Percentiles rank a stretch among this genome's conserved stretches.
Conservation (phyloP, 1,140 invertebrate genomes). For the Pantala flavescens region DNA sequence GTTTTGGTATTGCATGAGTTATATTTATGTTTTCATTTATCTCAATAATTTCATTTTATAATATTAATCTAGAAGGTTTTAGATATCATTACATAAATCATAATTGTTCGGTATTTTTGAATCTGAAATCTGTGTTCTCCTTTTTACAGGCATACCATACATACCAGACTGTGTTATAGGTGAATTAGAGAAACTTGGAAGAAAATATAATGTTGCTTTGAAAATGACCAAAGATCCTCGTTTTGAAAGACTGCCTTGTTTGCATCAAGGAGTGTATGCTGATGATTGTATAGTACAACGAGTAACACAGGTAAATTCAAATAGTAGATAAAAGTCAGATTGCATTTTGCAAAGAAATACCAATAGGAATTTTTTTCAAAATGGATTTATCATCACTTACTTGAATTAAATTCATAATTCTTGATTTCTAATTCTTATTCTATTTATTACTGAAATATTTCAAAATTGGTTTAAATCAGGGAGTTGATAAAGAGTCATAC, state of each 20-base stretch:
- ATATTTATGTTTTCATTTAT: too few relatives aligned
- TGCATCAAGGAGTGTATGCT: conserved; percentile 98
- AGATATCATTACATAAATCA: too few relatives aligned
- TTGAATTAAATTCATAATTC: neutral
- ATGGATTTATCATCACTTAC: too few relatives aligned
- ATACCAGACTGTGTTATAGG: conserved; percentile 97
- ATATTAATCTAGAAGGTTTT: too few relatives aligned
- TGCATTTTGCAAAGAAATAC: neutral
- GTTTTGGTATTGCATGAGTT: too few relatives aligned
- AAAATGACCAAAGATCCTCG: conserved; percentile 92
- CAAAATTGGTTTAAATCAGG: too few relatives aligned
- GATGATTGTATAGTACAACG: conserved; percentile 97
- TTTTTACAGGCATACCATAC: conserved; percentile 73
- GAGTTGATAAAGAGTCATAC: too few relatives aligned
- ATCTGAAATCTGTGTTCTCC: too few relatives aligned
- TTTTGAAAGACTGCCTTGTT: conserved; percentile 85
- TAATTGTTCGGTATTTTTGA: too few relatives aligned
- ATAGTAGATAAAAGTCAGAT: too few relatives aligned
- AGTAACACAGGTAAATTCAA: conserved; percentile 65
- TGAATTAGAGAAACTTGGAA: conserved; percentile 96
- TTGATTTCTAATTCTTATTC: neutral
- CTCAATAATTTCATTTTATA: too few relatives aligned
- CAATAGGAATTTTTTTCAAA: neutral
- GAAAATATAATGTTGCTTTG: conserved; percentile 89
- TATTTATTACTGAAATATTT: too few relatives aligned